phyloP scores from a whole-genome alignment of 2,888 invertebrate species.

The Rhyacophila evoluta region DNA sequence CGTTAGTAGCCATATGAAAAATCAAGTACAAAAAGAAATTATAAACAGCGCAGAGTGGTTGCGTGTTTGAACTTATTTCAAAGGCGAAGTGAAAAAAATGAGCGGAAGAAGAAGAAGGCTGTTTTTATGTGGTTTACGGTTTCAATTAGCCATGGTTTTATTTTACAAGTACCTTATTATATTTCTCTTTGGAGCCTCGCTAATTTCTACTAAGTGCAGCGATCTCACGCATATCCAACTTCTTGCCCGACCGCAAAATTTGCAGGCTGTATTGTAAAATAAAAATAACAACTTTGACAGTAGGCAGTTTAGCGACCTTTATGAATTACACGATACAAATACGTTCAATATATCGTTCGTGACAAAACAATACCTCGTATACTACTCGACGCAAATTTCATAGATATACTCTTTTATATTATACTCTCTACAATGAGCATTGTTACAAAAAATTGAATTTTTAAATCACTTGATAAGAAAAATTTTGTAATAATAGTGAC shows the following conservation, averaged over 20 bases:
- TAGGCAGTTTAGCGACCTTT: background rate
- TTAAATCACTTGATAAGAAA: too few species aligned
- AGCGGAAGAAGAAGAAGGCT: conserved; percentile 43
- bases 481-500: too few species aligned
- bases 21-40: conserved; percentile 2
- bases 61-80: conserved; percentile 37
- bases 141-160: conserved; percentile 43
- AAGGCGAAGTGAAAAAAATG: conserved; percentile 11
- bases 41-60: conserved; percentile 16
- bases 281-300: background rate
- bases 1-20: background rate
- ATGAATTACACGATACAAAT: too few species aligned
- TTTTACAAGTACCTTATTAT: conserved; percentile 48
- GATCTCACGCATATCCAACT: conserved; percentile 47
- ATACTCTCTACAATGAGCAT: too few species aligned
- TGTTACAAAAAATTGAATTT: too few species aligned
- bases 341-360: background rate
- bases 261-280: conserved; percentile 16
- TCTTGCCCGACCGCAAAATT: conserved; percentile 36
- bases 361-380: too few species aligned
- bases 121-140: conserved; percentile 42
- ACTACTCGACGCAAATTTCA: too few species aligned
- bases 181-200: conserved; percentile 40
- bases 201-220: conserved; percentile 38
- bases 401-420: too few species aligned